Evolutionary conservation across 2,113 vertebrate genomes (phyloP).

Genomic region (Carassius gibelio): DNA sequence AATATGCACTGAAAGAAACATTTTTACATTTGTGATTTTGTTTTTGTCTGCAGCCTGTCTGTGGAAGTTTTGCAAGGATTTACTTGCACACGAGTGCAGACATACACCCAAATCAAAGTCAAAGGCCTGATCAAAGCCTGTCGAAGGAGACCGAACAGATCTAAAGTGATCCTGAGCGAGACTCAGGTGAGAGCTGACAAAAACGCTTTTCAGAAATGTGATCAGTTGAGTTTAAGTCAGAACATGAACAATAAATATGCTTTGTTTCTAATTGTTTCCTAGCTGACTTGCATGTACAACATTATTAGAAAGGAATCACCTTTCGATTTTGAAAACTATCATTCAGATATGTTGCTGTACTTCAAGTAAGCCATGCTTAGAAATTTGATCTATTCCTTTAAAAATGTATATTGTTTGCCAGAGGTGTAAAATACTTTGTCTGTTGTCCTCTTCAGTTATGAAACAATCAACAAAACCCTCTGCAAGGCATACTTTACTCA

Average conservation of each 20-base stretch:
- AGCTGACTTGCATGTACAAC: slow-evolving; percentile 58
- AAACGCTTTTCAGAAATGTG: not conserved
- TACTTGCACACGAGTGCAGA: slow-evolving; percentile 39
- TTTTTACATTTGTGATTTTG: not conserved
- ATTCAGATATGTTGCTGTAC: slow-evolving; percentile 55
- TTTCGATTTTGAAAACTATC: slow-evolving; percentile 44
- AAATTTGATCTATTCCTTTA: not conserved
- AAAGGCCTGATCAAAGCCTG: slow-evolving; percentile 42
- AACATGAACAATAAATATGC: not conserved
- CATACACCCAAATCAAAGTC: not conserved
- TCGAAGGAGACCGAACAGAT: not conserved
- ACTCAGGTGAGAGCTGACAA: slow-evolving; percentile 44
- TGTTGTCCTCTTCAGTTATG: slow-evolving; percentile 43
- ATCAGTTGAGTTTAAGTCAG: not conserved
- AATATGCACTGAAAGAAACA: not conserved
- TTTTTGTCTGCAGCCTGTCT: slow-evolving; percentile 41
- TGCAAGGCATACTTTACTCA: slow-evolving; percentile 57
- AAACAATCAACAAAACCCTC: slow-evolving; percentile 23
- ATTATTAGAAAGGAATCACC: slow-evolving; percentile 3
- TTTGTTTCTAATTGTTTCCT: slow-evolving; percentile 2
- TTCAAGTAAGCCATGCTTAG: slow-evolving; percentile 39
- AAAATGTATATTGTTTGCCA: not conserved
- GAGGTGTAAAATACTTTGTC: not conserved
- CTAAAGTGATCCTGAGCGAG: slow-evolving; percentile 41
- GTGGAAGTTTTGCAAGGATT: slow-evolving; percentile 53